Evolutionary conservation across 1,140 invertebrate species (phyloP), one percentile per base, ranked within the genome.

Genomic region (Achatina immaculata): DNA sequence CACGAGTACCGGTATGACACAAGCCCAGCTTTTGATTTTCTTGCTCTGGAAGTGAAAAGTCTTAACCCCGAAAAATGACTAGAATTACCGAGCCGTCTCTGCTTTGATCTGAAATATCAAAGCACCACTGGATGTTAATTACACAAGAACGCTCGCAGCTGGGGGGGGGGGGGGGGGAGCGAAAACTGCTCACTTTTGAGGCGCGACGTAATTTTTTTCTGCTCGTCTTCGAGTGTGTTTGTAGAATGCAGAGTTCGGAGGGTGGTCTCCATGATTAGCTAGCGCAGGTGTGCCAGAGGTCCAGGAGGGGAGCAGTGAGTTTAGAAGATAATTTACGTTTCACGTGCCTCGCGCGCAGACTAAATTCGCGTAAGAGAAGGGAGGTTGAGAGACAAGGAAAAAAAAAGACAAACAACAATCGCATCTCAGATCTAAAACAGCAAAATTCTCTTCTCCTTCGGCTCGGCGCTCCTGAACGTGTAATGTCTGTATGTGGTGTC

Each of bases 291-390:
- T 34, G 58, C 7, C 51, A 55, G n/a, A n/a, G n/a, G 51, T 62
- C 58, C 31, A 28, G 28, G 58, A 62, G 19, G 9, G 28, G 58
- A 62, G n/a, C n/a, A n/a, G n/a, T n/a, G n/a, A 31, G 31, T 62
- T 62, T 62, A 62, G 31, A 62, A 62, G n/a, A n/a, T 62, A 62
- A 62, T 16, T n/a, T n/a, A 62, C 28, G 31, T 62, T 62, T 62
- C 0, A 62, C 58, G 58, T 16, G 31, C 31, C n/a, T 3, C 31
- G 58, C 58, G 31, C 58, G n/a, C 31, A 31, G 58, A 9, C 58
- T 62, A 62, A 62, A 62, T 62, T 62, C 58, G 58, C 58, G 31
- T 4, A 16, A n/a, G 58, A n/a, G n/a, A n/a, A n/a, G n/a, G n/a
- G n/a, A n/a, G n/a, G n/a, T n/a, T n/a, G n/a, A n/a, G n/a, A n/a